phyloP scores from a whole-genome alignment of 2,113 vertebrate species.

The Hyaena hyaena region DNA sequence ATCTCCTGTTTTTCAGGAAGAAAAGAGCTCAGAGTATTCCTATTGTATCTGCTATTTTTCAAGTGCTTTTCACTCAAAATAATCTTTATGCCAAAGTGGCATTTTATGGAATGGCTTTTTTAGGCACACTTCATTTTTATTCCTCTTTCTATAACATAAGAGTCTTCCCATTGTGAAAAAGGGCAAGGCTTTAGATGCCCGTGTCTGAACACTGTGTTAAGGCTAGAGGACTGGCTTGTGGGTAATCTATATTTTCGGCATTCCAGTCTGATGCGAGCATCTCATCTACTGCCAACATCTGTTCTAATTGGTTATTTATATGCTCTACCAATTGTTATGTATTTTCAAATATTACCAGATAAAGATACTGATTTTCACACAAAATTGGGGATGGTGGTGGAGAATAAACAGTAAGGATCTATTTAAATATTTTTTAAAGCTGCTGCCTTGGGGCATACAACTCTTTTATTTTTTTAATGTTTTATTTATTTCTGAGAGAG shows the following conservation, averaged over 20 bases:
- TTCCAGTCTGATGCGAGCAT: neutral
- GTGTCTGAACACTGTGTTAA: neutral
- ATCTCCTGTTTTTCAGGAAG: neutral
- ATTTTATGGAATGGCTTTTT: neutral
- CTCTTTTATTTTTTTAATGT: neutral
- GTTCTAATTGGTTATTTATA: neutral
- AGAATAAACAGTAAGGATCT: neutral
- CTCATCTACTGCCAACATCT: neutral
- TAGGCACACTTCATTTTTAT: slow-evolving; percentile 19
- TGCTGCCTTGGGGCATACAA: neutral
- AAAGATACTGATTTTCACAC: slow-evolving; percentile 2
- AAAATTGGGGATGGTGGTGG: neutral
- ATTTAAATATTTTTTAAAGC: slow-evolving; percentile 18
- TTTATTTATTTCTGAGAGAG: no score
- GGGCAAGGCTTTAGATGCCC: neutral
- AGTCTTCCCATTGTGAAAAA: slow-evolving; percentile 22
- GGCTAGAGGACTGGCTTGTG: neutral
- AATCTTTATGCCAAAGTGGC: neutral
- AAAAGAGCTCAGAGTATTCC: neutral
- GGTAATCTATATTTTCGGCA: neutral
- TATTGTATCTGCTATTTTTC: neutral
- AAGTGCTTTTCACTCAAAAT: neutral
- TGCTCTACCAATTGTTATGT: neutral
- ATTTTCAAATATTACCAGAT: neutral
- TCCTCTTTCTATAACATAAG: neutral